phyloP scores from a whole-genome alignment of 2,113 vertebrate genomes.

The Labeo catla region DNA sequence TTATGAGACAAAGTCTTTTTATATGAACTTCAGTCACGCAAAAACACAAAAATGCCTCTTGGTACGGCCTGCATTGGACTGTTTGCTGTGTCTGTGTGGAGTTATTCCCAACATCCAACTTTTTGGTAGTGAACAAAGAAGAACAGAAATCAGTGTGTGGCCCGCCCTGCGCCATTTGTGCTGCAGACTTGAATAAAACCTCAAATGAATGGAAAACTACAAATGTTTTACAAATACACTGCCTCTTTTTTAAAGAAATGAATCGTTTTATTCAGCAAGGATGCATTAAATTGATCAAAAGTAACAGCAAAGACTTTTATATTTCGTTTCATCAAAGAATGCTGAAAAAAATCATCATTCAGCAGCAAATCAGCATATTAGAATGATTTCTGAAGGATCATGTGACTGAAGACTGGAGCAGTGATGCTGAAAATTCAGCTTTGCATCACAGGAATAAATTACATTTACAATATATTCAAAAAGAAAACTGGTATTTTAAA shows the following conservation, averaged over 20 bases:
- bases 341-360: neutral
- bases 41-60: conserved; percentile 59
- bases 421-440: neutral
- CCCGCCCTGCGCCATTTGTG: neutral
- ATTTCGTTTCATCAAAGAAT: neutral
- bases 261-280: neutral
- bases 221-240: neutral
- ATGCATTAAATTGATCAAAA: neutral
- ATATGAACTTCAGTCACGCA: conserved; percentile 72
- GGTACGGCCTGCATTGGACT: neutral
- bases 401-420: neutral
- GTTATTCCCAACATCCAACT: neutral
- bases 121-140: neutral
- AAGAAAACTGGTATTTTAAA: neutral
- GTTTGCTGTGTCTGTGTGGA: neutral
- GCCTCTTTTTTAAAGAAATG: neutral
- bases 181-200: neutral
- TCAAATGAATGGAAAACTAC: neutral
- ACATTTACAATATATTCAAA: neutral
- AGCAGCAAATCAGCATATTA: neutral
- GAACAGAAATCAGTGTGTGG: neutral
- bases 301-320: neutral
- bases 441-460: neutral
- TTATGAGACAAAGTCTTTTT: conserved; percentile 69
- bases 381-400: neutral